phyloP scores from a whole-genome alignment of 1,140 invertebrate genomes.

The Sinella curviseta region DNA sequence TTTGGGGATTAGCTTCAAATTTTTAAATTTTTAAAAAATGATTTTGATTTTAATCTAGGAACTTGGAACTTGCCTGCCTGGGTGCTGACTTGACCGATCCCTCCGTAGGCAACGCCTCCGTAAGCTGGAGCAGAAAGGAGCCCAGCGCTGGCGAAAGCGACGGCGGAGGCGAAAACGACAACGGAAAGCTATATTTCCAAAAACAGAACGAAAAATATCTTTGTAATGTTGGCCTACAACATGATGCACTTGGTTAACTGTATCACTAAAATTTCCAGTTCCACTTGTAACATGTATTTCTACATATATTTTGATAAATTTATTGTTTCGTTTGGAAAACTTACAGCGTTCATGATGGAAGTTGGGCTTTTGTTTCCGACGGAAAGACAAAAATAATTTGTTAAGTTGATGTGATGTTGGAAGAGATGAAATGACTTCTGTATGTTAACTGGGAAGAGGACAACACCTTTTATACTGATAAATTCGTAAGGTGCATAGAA shows the following conservation, averaged over 20 bases:
- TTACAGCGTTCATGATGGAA: conserved; percentile 38
- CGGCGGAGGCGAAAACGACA: conserved; percentile 51
- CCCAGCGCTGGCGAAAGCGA: conserved; percentile 51
- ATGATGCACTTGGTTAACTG: background rate
- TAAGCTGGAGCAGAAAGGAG: conserved; percentile 39
- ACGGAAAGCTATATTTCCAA: conserved; percentile 18
- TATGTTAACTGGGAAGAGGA: background rate
- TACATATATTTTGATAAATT: background rate
- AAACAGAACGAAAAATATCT: conserved; percentile 1
- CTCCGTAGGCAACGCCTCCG: conserved; percentile 32
- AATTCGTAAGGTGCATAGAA: no score
- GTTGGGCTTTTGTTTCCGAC: conserved; percentile 18
- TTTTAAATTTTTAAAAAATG: no score
- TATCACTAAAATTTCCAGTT: background rate
- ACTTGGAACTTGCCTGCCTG: background rate
- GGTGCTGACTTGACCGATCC: background rate
- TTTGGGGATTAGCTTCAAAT: background rate
- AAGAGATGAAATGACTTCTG: background rate
- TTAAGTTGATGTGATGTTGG: conserved; percentile 16
- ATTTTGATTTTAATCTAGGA: background rate
- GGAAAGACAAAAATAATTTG: conserved; percentile 16
- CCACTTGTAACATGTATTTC: background rate
- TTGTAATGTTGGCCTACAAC: background rate
- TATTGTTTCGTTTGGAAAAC: background rate
- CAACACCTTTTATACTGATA: background rate